Conservation (phyloP, 1,140 invertebrate species). For the Epicauta chinensis region DNA sequence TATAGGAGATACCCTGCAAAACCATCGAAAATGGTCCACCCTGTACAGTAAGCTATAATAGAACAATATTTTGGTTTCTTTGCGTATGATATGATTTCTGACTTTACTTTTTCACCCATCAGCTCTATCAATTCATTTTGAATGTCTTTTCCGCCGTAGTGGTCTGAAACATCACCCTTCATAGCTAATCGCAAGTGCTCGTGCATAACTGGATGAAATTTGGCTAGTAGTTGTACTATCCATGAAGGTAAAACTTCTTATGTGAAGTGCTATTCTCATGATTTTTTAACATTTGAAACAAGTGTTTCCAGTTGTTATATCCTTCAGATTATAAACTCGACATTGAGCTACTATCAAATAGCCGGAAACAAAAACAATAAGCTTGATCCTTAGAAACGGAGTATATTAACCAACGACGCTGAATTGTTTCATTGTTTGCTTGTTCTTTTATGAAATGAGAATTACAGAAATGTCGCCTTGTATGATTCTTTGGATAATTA, state of each 20-base stretch:
- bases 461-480: no score
- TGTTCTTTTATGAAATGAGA: no score
- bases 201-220: constrained; percentile 28
- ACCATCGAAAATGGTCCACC: no score
- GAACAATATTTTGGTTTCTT: constrained; percentile 37
- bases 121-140: constrained; percentile 29
- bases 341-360: neutral
- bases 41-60: no score
- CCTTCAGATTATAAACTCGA: neutral
- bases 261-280: no score
- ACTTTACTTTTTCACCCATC: constrained; percentile 29
- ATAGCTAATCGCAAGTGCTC: constrained; percentile 18
- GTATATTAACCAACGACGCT: neutral
- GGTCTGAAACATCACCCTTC: neutral
- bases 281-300: no score
- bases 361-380: constrained; percentile 5
- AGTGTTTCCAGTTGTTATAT: constrained; percentile 1
- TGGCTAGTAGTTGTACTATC: constrained; percentile 26
- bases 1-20: no score
- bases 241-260: neutral
- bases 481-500: no score
- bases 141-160: constrained; percentile 1
- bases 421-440: neutral
- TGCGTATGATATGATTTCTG: constrained; percentile 31
- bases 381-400: neutral